Base-by-base conservation (phyloP, 1,140 invertebrate genomes). In the Lucilia cuprina region DNA sequence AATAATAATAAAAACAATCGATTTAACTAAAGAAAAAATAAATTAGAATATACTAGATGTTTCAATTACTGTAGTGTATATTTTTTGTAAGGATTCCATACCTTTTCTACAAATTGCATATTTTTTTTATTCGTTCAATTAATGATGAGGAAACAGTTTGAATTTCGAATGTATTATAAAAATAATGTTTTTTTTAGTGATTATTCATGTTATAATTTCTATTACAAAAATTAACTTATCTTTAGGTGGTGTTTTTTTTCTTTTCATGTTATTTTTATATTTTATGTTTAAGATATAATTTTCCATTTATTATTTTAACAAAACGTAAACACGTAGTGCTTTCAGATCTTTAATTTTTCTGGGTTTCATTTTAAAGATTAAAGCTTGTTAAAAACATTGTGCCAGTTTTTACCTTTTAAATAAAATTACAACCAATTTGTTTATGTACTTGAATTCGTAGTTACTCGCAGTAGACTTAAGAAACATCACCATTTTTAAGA, bases 401-500 rank as follows among this genome's bases (percentile, higher is more conserved):
- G 34, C 25, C 25, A 41, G n/a, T n/a, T 25, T 34, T 41, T 21
- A n/a, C 2, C 10, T 25, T 75, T 75, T 19, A 78, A 41, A 78
- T 19, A 78, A 41, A 19, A 78, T 49, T 41, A 78, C 34, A 41
- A 41, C 47, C 75, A 78, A 78, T 78, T 41, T 41, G 34, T 78
- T 78, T 21, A 12, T 65, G 55, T 70, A 34, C 30, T 65, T 80
- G 9, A 65, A 70, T 21, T 30, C 74, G 10, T 19, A 65, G 30
- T 65, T 34, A 50, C 77, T 34, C 35, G 8, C 7, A 19, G 17
- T 19, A 70, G 65, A 74, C 41, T 49, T 21, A 60, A 14, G 47
- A 30, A 19, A 60, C 77, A 49, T 84, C 84, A 47, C 84, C 84
- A 75, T 84, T 84, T 80, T 82, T 84, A 17, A 82, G 47, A 55